These are phyloP conservation scores for Grammomys dolichurus DNA, from an alignment of 2,113 vertebrate genomes.

Conservation along the genomic window DNA sequence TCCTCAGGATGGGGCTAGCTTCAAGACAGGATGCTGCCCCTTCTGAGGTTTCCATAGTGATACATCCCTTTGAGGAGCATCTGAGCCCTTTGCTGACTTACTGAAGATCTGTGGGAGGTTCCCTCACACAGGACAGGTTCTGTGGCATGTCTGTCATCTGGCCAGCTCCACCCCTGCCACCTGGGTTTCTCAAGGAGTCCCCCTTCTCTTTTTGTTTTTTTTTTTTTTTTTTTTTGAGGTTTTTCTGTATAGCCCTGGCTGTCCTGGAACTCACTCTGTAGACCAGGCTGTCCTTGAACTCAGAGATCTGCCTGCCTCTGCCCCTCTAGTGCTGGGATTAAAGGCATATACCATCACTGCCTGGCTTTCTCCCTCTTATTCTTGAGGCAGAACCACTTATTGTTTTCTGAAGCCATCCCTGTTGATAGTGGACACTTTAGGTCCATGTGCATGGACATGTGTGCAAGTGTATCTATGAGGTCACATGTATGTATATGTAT, in stretches of 20 bases:
- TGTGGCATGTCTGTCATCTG: background rate
- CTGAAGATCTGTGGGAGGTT: slow-evolving; percentile 22
- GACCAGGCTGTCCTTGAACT: background rate
- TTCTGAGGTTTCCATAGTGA: slow-evolving; percentile 69
- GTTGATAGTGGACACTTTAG: background rate
- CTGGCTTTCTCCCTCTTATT: background rate
- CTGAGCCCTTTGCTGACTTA: slow-evolving; percentile 30
- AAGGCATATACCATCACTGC: background rate
- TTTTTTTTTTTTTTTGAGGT: background rate
- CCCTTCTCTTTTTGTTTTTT: background rate
- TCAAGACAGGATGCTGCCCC: slow-evolving; percentile 32
- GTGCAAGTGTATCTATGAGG: background rate
- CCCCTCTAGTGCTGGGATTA: background rate
- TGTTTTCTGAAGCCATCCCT: background rate
- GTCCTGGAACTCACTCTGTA: background rate
- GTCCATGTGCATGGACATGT: no score
- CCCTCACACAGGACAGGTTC: fast-evolving
- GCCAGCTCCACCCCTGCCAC: background rate
- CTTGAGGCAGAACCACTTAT: background rate
- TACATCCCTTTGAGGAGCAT: background rate
- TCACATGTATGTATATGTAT: background rate
- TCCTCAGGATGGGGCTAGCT: background rate
- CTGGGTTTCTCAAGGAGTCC: background rate
- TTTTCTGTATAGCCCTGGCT: background rate
- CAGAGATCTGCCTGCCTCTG: background rate